These are phyloP conservation scores for Protonemura montana DNA, from an alignment of 2,888 invertebrate species.

Conservation along the genomic window DNA sequence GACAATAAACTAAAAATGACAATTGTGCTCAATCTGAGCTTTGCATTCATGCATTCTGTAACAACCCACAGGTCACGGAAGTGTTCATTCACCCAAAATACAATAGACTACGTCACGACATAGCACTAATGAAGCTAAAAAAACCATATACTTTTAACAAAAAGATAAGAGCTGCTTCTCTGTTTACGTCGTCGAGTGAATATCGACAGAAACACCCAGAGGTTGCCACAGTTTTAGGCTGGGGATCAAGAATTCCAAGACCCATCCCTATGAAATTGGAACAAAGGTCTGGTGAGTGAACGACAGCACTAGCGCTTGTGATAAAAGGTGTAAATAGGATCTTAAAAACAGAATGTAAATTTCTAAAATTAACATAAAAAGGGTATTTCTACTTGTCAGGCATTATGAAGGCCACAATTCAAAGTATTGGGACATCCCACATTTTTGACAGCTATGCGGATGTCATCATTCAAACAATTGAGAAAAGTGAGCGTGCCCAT, in stretches of 20 bases:
- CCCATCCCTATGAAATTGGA: too few relatives aligned
- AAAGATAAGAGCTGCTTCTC: not conserved
- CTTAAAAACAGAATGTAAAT: too few relatives aligned
- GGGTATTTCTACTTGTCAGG: too few relatives aligned
- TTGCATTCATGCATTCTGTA: not conserved
- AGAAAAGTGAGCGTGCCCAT: not conserved
- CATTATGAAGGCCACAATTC: too few relatives aligned
- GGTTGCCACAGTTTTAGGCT: slow-evolving; percentile 7
- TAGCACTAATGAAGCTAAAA: not conserved
- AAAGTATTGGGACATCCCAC: too few relatives aligned
- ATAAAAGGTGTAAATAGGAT: too few relatives aligned
- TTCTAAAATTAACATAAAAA: too few relatives aligned
- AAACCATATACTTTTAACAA: not conserved
- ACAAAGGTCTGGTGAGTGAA: too few relatives aligned
- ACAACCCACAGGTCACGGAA: not conserved
- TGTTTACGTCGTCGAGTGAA: not conserved
- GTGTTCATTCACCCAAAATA: not conserved
- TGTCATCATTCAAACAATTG: not conserved
- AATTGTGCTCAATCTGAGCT: not conserved
- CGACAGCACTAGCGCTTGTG: too few relatives aligned
- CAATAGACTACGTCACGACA: not conserved
- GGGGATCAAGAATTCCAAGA: not conserved
- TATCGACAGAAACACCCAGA: not conserved
- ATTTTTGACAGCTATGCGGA: too few relatives aligned
- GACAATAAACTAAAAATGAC: not conserved